Evolutionary conservation across 2,113 vertebrate genomes (phyloP), one percentile per base, ranked within the genome.

Genomic region (Limnothrissa miodon): DNA sequence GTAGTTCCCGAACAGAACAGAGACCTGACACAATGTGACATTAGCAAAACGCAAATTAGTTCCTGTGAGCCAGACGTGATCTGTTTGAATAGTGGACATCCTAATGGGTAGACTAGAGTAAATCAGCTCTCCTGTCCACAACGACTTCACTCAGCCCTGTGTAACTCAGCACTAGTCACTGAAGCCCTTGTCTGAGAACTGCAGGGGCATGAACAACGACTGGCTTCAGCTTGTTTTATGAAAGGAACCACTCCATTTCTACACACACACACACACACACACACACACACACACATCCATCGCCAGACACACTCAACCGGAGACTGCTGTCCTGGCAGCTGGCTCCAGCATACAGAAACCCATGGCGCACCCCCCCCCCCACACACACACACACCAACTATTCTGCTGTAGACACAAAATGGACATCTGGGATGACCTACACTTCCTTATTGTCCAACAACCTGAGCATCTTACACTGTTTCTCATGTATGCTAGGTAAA

Each of bases 161-260:
- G 29, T 25, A 29, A 62, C 11, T 62, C 7, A 25, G 25, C 59
- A 29, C 59, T 29, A 29, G 59, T 29, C 25, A 62, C 59, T 62
- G 59, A 62, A 29, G 59, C 59, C 59, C 59, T 62, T 25, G 59
- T 62, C 59, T 56, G 51, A 56, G 21, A 21, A 56, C 21, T 62
- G 59, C 59, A 62, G 59, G 59, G 59, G 59, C 59, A 29, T 62
- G 25, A 59, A 62, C 59, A 62, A 62, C 25, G n/a, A n/a, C 59
- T 62, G 59, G n/a, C 59, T 62, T 62, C 59, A 62, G 59, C 59
- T 11, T 62, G 59, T 62, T 62, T 62, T 62, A 62, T 62, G 59
- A 62, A 19, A 39, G 78, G 56, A 81, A 83, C 86, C 84, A 82
- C 48, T 88, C 79, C 51, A 59, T 82, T 83, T 83, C 48, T 42